Evolutionary conservation across 2,113 vertebrate species (phyloP).

Genomic region (Lagopus muta): DNA sequence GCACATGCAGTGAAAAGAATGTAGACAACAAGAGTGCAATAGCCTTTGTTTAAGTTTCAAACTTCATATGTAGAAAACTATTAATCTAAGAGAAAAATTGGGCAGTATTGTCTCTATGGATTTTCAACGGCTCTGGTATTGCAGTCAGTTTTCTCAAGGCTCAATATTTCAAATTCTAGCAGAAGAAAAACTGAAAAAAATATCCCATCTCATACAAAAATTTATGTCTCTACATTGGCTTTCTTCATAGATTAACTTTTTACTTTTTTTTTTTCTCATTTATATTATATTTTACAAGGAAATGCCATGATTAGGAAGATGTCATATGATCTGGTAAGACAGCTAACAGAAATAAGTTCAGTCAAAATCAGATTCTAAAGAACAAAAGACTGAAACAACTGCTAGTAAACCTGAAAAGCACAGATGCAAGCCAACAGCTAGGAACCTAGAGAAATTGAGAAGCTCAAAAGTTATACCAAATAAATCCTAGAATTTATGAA

Average conservation of each 20-base stretch:
- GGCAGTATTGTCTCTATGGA: neutral
- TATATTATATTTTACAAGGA: neutral
- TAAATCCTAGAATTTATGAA: neutral
- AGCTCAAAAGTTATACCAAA: neutral
- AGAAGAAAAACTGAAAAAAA: neutral
- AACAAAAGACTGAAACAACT: neutral
- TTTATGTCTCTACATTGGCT: accelerated
- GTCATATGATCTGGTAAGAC: neutral
- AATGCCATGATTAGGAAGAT: neutral
- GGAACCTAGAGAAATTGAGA: neutral
- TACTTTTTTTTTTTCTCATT: neutral
- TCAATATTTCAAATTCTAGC: neutral
- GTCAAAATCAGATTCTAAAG: neutral
- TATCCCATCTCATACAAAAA: neutral
- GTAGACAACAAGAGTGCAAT: neutral
- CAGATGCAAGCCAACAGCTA: neutral
- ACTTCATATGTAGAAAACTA: neutral
- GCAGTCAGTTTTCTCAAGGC: neutral
- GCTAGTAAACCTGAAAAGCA: neutral
- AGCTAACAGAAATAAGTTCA: neutral
- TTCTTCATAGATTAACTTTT: neutral
- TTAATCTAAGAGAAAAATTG: neutral
- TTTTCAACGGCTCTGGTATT: neutral
- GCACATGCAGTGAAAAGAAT: neutral
- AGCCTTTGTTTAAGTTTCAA: neutral